Percentiles rank a stretch among this genome's conserved stretches.
Conservation (phyloP, 2,113 vertebrate genomes). For the Odocoileus virginianus region DNA sequence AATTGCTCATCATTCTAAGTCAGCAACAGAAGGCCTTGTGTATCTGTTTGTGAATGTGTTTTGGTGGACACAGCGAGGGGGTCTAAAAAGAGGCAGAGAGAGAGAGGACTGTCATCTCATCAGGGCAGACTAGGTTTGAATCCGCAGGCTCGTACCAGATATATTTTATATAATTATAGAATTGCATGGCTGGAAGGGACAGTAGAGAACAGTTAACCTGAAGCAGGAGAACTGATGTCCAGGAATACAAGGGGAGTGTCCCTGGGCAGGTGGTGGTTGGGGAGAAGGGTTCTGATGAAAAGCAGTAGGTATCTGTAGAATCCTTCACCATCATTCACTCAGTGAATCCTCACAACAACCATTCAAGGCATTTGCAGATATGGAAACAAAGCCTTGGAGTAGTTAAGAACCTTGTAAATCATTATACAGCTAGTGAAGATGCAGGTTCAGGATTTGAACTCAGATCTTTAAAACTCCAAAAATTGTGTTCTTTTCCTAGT, state of each 20-base stretch:
- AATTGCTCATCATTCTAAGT: not conserved
- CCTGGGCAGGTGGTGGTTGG: not conserved
- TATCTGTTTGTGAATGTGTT: not conserved
- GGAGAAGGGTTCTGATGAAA: not conserved
- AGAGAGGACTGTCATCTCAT: not conserved
- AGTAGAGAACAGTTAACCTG: not conserved
- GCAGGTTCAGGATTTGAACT: not conserved
- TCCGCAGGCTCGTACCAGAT: not conserved
- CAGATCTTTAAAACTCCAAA: not conserved
- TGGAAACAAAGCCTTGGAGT: not conserved
- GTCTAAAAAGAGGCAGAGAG: not conserved
- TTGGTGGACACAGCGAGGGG: not conserved
- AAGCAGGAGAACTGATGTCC: not conserved
- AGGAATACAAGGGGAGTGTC: fast-evolving
- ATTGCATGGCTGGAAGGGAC: not conserved
- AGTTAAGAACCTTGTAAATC: not conserved
- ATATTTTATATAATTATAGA: not conserved
- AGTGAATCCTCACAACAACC: not conserved
- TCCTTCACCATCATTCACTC: not conserved
- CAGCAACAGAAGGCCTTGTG: not conserved
- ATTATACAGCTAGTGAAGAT: not conserved
- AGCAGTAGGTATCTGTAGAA: not conserved
- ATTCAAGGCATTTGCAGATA: not conserved
- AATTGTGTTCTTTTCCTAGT: not conserved
- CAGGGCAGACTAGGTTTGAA: not conserved